A percentile compares a stretch with the other conserved stretches of the same genome.
Evolutionary conservation across 2,113 vertebrate genomes (phyloP).

Genomic region (Typhlomys cinereus): DNA sequence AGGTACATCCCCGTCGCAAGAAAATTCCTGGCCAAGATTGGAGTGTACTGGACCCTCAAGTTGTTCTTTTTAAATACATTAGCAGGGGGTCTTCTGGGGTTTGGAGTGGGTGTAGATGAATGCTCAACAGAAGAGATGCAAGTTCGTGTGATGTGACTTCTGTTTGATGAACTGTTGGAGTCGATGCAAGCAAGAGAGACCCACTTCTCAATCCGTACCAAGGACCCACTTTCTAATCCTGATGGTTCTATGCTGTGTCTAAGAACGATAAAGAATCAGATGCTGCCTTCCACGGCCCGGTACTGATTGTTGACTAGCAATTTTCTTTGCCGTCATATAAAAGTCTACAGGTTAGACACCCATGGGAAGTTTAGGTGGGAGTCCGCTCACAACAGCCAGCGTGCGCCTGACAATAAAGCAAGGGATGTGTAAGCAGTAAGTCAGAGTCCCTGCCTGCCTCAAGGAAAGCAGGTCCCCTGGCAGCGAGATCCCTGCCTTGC

Average conservation of each 20-base stretch:
- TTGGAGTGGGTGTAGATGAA: background rate
- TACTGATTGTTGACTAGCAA: slow-evolving; percentile 47
- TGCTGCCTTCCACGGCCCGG: slow-evolving; percentile 24
- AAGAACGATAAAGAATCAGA: slow-evolving; percentile 28
- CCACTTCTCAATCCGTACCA: background rate
- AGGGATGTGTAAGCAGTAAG: slow-evolving; percentile 15
- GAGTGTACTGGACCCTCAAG: background rate
- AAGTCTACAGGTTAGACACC: slow-evolving; percentile 9
- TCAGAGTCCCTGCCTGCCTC: background rate
- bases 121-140: slow-evolving; percentile 7
- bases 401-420: slow-evolving; percentile 22
- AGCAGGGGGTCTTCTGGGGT: slow-evolving; percentile 10
- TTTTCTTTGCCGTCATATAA: slow-evolving; percentile 46
- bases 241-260: slow-evolving; percentile 11
- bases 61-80: slow-evolving; percentile 3
- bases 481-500: background rate
- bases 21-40: background rate
- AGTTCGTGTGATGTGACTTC: background rate
- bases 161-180: background rate
- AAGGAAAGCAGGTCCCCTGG: background rate
- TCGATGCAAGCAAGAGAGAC: slow-evolving; percentile 10
- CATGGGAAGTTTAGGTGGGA: background rate
- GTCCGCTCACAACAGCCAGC: background rate
- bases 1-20: background rate
- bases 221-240: background rate